Base-by-base conservation (phyloP, 2,113 vertebrate genomes). In the Datnioides undecimradiatus region DNA sequence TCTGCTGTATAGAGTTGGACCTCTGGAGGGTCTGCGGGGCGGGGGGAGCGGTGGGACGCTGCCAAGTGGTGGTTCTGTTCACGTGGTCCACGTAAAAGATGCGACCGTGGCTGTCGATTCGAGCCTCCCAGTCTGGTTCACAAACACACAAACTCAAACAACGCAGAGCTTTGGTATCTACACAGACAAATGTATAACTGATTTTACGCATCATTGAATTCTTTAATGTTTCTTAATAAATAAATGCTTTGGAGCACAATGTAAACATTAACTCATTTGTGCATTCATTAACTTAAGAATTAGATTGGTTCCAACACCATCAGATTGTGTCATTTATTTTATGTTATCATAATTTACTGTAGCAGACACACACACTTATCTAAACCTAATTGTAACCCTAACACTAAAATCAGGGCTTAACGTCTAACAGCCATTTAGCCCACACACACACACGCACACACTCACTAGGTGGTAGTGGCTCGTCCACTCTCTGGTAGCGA, bases 401-500 rank as follows among this genome's bases (percentile, higher is more conserved):
- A n/a, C n/a, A n/a, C n/a, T n/a, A n/a, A n/a, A n/a, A n/a, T n/a
- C n/a, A n/a, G n/a, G n/a, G n/a, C n/a, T n/a, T n/a, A n/a, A n/a
- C n/a, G n/a, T n/a, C n/a, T n/a, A n/a, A n/a, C n/a, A n/a, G n/a
- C n/a, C n/a, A n/a, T n/a, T n/a, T n/a, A n/a, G n/a, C n/a, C n/a
- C n/a, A n/a, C 45, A 49, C 45, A 71, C 59, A 96, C 80, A 96
- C 95, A 41, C 12, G 55, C 36, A 70, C 36, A 63, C 66, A 79
- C 97, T 97, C 87, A 99, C 98, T 98, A 82, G 98, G 97, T 4
- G 98, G 98, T 41, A 99, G 94, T 21, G 97, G 96, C 88, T 99
- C 97, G 9, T 99, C 98, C 92, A 99, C 97, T 90, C 98, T 95
- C 94, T 99, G 97, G 92, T 99, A 99, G 5, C 97, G 96, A 89